Conservation (phyloP, 1,140 invertebrate species). For the Lineus longissimus region DNA sequence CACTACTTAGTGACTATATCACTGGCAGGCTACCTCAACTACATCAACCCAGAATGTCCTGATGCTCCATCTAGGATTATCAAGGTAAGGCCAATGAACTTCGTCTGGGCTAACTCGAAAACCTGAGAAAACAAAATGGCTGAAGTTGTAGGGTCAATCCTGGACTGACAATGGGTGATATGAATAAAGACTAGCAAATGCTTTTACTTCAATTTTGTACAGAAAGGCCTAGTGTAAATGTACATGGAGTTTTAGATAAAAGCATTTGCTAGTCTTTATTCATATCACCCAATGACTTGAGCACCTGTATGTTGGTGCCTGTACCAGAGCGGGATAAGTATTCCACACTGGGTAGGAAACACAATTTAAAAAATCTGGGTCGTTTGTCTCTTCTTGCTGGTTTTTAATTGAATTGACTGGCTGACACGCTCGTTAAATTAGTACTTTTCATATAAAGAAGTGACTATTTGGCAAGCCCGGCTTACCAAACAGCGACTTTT, state of each 20-base stretch:
- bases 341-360: neutral
- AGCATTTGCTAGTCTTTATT: too few relatives aligned
- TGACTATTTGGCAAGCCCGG: too few relatives aligned
- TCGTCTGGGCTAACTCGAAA: too few relatives aligned
- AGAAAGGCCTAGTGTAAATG: too few relatives aligned
- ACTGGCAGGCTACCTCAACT: conserved; percentile 91
- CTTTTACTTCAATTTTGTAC: too few relatives aligned
- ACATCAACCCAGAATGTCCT: conserved; percentile 85
- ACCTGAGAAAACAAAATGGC: too few relatives aligned
- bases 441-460: neutral
- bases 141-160: neutral
- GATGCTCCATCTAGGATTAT: conserved; percentile 77
- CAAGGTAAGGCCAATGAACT: conserved; percentile 71
- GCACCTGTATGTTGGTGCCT: neutral
- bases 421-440: neutral
- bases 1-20: conserved; percentile 84
- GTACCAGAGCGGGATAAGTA: neutral
- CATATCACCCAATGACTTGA: too few relatives aligned
- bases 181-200: too few relatives aligned
- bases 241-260: too few relatives aligned
- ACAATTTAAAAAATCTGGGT: neutral
- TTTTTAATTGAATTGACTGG: neutral
- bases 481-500: too few relatives aligned
- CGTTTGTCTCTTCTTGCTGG: neutral
- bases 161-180: neutral